Percentiles rank a stretch among this genome's conserved stretches.
phyloP scores from a whole-genome alignment of 2,113 vertebrate genomes.

The Erythrocercus mccallii region DNA sequence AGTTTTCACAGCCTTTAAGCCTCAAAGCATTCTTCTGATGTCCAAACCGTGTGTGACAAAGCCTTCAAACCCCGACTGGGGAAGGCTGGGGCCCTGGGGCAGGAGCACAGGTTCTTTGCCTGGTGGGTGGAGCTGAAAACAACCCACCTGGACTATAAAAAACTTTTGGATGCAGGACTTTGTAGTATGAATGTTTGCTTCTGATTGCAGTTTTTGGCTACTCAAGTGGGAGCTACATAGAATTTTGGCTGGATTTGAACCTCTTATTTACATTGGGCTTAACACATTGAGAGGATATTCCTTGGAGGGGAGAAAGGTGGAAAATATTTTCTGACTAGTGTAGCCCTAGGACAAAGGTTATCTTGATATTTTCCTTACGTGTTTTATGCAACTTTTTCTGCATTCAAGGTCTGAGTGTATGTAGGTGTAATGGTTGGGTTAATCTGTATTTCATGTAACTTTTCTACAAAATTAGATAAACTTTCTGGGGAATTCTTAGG shows the following conservation, averaged over 20 bases:
- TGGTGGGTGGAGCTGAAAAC: background rate
- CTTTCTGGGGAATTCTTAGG: background rate
- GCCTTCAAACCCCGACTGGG: background rate
- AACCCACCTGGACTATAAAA: background rate
- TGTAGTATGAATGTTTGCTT: rapidly evolving
- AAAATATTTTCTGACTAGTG: background rate
- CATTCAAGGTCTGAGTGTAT: background rate
- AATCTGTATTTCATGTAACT: background rate
- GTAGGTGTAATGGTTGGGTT: background rate
- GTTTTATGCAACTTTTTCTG: background rate
- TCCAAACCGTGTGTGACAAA: background rate
- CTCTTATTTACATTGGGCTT: background rate
- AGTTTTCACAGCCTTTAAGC: background rate
- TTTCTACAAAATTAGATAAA: background rate
- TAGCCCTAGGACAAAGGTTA: background rate
- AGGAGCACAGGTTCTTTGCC: background rate
- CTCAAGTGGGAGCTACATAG: rapidly evolving
- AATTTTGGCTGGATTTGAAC: background rate
- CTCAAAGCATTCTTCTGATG: background rate
- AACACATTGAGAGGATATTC: background rate
- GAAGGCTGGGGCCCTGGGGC: background rate
- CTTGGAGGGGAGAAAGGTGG: background rate
- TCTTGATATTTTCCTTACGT: background rate
- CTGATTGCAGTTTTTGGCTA: background rate
- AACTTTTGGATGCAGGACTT: background rate